Evolutionary conservation across 2,113 vertebrate species (phyloP).

Genomic region (Colaptes auratus): DNA sequence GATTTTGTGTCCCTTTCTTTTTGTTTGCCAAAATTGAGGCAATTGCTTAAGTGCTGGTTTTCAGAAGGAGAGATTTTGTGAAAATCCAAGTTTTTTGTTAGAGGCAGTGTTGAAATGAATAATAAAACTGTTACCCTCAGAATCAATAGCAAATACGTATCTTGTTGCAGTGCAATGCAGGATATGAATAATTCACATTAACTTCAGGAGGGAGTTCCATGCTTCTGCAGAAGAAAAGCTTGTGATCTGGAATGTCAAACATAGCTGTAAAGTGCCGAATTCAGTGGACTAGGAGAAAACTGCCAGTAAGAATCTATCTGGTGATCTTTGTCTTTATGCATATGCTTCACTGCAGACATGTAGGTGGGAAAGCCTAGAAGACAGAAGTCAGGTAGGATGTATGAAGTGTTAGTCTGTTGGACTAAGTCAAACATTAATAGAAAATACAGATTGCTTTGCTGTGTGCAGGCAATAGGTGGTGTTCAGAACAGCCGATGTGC

Average conservation of each 20-base stretch:
- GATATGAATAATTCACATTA: conserved; percentile 26
- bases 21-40: neutral
- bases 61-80: neutral
- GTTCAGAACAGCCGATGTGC: conserved; percentile 3
- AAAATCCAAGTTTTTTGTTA: neutral
- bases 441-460: conserved; percentile 50
- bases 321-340: conserved; percentile 51
- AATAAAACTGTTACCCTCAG: neutral
- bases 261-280: conserved; percentile 51
- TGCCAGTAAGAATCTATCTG: conserved; percentile 42
- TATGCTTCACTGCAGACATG: conserved; percentile 55
- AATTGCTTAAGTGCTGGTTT: neutral
- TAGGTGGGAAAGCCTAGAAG: conserved; percentile 61
- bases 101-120: neutral
- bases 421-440: conserved; percentile 56
- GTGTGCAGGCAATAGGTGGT: conserved; percentile 3
- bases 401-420: conserved; percentile 63
- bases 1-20: neutral
- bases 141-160: neutral
- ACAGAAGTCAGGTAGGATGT: conserved; percentile 69
- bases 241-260: neutral
- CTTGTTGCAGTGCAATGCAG: neutral
- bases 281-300: conserved; percentile 50
- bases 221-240: conserved; percentile 22
- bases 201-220: neutral